phyloP scores from a whole-genome alignment of 2,888 invertebrate genomes.

The Acrobasis repandana region DNA sequence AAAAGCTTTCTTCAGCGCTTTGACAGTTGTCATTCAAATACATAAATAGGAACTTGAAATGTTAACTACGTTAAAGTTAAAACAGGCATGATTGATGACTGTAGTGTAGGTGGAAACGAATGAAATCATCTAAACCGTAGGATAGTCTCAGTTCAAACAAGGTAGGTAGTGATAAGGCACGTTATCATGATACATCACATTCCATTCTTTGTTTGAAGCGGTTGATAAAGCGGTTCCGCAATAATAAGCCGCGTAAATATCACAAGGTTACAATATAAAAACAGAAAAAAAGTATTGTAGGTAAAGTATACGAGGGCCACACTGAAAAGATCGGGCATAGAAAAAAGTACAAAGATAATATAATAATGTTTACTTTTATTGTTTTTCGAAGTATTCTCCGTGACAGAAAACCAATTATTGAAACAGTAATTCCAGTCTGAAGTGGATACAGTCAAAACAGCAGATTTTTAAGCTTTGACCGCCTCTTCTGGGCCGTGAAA shows the following conservation, averaged over 20 bases:
- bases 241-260: conserved; percentile 36
- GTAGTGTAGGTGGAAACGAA: conserved; percentile 24
- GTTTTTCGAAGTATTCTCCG: no score
- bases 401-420: no score
- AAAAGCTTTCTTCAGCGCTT: background rate
- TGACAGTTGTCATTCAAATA: conserved; percentile 16
- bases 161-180: conserved; percentile 42
- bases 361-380: no score
- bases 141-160: conserved; percentile 33
- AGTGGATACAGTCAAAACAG: no score
- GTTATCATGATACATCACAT: conserved; percentile 49
- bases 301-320: no score
- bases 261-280: conserved; percentile 19
- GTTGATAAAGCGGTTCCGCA: conserved; percentile 14
- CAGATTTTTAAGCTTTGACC: no score
- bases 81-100: background rate
- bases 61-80: background rate
- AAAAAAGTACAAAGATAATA: no score
- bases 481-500: no score
- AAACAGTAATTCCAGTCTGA: no score
- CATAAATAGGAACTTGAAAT: conserved; percentile 3
- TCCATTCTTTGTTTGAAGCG: conserved; percentile 6
- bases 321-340: no score
- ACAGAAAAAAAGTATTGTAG: background rate
- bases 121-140: conserved; percentile 36